phyloP scores from a whole-genome alignment of 1,140 invertebrate genomes.

The Pogonomyrmex californicus region DNA sequence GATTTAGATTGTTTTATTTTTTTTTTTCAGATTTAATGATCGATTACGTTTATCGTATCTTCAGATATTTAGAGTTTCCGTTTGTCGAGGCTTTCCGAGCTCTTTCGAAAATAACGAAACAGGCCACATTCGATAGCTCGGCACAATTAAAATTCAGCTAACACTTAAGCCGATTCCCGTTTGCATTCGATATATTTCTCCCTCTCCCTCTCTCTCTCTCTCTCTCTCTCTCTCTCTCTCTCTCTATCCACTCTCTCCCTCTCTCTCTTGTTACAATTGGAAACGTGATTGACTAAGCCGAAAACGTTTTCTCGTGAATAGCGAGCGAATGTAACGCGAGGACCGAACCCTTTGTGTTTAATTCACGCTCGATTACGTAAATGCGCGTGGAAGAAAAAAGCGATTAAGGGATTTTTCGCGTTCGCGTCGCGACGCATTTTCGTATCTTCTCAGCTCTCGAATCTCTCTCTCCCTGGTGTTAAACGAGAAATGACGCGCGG shows the following conservation, averaged over 20 bases:
- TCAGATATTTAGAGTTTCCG: no score
- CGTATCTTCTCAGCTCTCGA: background rate
- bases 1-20: background rate
- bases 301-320: constrained; percentile 30
- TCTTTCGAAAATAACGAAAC: background rate
- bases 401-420: constrained; percentile 46
- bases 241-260: no score
- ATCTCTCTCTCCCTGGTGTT: background rate
- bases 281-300: constrained; percentile 41
- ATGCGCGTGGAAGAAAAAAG: constrained; percentile 27
- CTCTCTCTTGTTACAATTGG: background rate
- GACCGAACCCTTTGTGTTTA: constrained; percentile 16
- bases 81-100: background rate
- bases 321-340: constrained; percentile 12
- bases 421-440: constrained; percentile 13
- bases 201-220: background rate
- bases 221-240: background rate
- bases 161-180: constrained; percentile 44
- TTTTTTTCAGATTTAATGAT: background rate
- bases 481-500: background rate
- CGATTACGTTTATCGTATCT: background rate
- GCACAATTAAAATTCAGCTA: constrained; percentile 46
- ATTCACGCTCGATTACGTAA: constrained; percentile 50
- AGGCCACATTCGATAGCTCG: background rate
- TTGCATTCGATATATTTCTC: background rate